Percentiles rank a stretch among this genome's conserved stretches.
Evolutionary conservation across 2,113 vertebrate genomes (phyloP).

Genomic region (Seriola dumerili): DNA sequence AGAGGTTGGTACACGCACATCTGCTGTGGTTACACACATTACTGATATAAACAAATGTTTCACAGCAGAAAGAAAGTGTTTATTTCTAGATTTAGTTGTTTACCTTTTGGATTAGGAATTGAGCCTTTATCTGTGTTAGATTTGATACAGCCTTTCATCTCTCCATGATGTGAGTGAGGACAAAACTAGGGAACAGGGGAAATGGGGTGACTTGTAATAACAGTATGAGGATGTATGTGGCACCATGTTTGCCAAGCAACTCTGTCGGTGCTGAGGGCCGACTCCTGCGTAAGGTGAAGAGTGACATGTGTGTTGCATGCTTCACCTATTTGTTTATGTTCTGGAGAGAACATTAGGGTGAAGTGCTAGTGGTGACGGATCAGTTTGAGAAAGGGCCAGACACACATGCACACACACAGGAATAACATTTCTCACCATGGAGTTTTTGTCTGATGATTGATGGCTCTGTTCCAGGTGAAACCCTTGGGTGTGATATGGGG

Average conservation of each 20-base stretch:
- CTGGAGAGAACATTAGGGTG: not conserved
- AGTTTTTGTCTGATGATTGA: not conserved
- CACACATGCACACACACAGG: not conserved
- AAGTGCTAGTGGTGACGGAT: not conserved
- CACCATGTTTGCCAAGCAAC: too few relatives aligned
- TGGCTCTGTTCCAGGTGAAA: conserved; percentile 88
- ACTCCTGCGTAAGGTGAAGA: not conserved
- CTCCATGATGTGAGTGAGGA: too few relatives aligned
- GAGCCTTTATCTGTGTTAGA: too few relatives aligned
- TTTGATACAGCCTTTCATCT: not conserved
- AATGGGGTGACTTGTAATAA: too few relatives aligned
- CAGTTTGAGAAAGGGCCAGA: not conserved
- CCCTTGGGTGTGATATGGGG: conserved; percentile 99
- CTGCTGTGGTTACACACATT: not conserved
- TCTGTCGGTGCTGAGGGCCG: not conserved
- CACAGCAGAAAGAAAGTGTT: not conserved
- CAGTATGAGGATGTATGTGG: too few relatives aligned
- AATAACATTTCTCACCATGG: not conserved
- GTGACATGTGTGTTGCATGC: not conserved
- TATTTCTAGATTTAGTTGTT: not conserved
- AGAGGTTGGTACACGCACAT: conserved; percentile 88
- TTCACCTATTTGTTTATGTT: not conserved
- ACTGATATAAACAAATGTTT: conserved; percentile 1
- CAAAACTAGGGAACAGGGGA: too few relatives aligned
- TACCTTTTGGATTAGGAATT: too few relatives aligned